Conservation (phyloP, 2,888 invertebrate species). For the Protula sp. region DNA sequence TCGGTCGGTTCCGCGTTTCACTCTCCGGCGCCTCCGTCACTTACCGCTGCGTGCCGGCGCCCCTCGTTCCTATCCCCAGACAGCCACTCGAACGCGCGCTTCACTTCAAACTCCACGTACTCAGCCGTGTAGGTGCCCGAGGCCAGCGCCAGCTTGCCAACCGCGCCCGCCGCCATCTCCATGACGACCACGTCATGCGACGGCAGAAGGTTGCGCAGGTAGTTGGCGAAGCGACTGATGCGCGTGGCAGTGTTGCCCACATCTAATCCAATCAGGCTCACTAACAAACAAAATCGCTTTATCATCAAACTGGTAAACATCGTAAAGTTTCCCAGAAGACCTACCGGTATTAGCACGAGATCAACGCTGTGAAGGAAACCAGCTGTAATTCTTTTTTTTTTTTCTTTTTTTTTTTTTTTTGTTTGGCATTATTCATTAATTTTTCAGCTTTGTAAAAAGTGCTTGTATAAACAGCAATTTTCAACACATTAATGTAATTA, state of each 20-base stretch:
- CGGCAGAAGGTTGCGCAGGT: slow-evolving; percentile 80
- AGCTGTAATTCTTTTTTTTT: no score
- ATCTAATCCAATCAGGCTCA: slow-evolving; percentile 87
- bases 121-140: slow-evolving; percentile 87
- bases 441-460: no score
- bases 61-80: slow-evolving; percentile 81
- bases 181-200: slow-evolving; percentile 88
- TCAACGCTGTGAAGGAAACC: no score
- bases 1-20: no score
- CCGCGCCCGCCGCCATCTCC: slow-evolving; percentile 92
- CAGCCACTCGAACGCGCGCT: slow-evolving; percentile 84
- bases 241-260: slow-evolving; percentile 85
- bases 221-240: slow-evolving; percentile 87
- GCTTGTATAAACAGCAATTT: no score
- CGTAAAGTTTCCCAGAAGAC: no score
- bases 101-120: slow-evolving; percentile 97
- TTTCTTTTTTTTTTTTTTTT: no score
- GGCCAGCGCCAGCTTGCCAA: slow-evolving; percentile 80
- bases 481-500: no score
- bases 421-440: no score
- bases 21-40: no score
- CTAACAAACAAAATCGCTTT: slow-evolving; percentile 56
- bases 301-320: background rate
- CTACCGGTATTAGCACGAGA: no score
- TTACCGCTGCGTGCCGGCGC: slow-evolving; percentile 80